Percentiles rank a stretch among this genome's conserved stretches.
Evolutionary conservation across 2,888 invertebrate species (phyloP).

Genomic region (Agrotis exclamationis): DNA sequence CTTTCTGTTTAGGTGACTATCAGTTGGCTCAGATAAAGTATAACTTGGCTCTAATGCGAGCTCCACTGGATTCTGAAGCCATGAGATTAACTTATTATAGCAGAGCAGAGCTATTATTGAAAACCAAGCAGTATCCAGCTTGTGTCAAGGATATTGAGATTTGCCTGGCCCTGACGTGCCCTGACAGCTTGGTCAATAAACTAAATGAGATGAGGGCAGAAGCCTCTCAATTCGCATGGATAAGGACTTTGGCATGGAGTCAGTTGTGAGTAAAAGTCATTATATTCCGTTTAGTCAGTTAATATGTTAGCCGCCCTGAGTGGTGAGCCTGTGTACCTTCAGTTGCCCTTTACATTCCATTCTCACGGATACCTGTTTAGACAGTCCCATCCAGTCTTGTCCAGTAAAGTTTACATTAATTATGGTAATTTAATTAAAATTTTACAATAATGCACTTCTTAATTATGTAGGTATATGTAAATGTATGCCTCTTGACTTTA

Average conservation of each 20-base stretch:
- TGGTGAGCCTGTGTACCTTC: too few relatives aligned
- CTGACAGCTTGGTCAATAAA: neutral
- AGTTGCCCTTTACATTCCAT: too few relatives aligned
- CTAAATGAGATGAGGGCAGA: slow-evolving; percentile 22
- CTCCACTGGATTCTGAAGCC: slow-evolving; percentile 33
- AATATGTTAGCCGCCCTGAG: too few relatives aligned
- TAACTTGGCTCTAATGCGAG: slow-evolving; percentile 32
- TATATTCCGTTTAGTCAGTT: neutral
- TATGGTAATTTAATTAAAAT: too few relatives aligned
- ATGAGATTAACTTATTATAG: slow-evolving; percentile 34
- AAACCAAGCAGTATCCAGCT: neutral
- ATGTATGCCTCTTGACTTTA: too few relatives aligned
- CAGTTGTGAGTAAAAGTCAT: slow-evolving; percentile 8
- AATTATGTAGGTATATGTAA: too few relatives aligned
- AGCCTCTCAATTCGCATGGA: slow-evolving; percentile 8
- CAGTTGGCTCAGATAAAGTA: slow-evolving; percentile 20
- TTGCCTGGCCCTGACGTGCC: slow-evolving; percentile 31
- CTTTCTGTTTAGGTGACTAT: slow-evolving; percentile 10
- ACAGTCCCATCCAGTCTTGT: too few relatives aligned
- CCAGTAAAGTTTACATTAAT: too few relatives aligned
- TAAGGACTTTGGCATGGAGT: neutral
- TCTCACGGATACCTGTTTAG: too few relatives aligned
- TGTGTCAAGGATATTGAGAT: slow-evolving; percentile 40
- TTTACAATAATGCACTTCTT: too few relatives aligned
- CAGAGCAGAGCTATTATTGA: slow-evolving; percentile 33